Conservation (phyloP, 2,888 invertebrate species). For the Lithophane ornitopus region DNA sequence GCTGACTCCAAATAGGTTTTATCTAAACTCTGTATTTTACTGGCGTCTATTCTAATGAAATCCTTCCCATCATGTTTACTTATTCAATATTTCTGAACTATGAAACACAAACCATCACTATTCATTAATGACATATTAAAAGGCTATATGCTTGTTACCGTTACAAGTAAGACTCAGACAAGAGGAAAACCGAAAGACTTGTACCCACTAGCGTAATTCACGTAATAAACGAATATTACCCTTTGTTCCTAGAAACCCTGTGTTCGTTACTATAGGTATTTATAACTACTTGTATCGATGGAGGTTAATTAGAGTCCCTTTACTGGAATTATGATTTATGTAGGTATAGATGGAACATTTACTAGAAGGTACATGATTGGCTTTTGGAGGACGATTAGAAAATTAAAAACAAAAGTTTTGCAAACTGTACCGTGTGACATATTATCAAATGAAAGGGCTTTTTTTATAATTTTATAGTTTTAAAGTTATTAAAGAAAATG, state of each 20-base stretch:
- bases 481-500: too few species aligned
- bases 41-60: neutral
- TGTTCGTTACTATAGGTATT: conserved; percentile 4
- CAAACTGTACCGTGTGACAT: too few species aligned
- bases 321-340: conserved; percentile 4
- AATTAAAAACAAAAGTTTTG: too few species aligned
- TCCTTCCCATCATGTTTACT: neutral
- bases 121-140: conserved; percentile 68
- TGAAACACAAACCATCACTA: neutral
- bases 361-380: too few species aligned
- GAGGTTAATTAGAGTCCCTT: neutral
- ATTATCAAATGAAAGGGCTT: too few species aligned
- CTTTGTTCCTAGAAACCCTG: conserved; percentile 69
- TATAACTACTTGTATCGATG: neutral
- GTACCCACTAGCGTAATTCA: conserved; percentile 71
- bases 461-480: too few species aligned
- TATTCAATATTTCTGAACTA: neutral
- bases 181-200: conserved; percentile 69
- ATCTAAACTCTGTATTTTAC: neutral
- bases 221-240: conserved; percentile 77
- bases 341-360: too few species aligned
- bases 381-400: too few species aligned
- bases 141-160: conserved; percentile 79
- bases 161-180: conserved; percentile 70
- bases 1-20: neutral